Evolutionary conservation across 2,113 vertebrate genomes (phyloP).

Genomic region (Leiothrix lutea): DNA sequence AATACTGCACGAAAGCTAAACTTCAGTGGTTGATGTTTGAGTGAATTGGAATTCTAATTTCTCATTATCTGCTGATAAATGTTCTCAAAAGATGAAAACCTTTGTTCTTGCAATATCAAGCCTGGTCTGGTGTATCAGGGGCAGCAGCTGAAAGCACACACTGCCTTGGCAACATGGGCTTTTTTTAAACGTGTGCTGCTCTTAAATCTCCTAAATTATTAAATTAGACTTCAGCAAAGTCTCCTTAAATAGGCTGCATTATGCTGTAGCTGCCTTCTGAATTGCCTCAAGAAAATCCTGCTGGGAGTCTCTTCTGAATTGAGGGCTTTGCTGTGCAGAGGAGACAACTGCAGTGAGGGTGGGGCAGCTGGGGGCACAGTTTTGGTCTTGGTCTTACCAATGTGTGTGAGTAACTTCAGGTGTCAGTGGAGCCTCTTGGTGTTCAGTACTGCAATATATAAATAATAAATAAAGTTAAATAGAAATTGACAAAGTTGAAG

Average conservation of each 20-base stretch:
- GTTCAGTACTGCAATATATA: neutral
- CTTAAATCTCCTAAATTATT: slow-evolving; percentile 52
- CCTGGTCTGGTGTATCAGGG: neutral
- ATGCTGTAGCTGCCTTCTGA: neutral
- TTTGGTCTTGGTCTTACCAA: neutral
- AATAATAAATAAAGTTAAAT: neutral
- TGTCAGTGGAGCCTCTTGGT: neutral
- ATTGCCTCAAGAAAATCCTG: neutral
- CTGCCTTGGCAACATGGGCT: neutral
- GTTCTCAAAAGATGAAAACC: neutral
- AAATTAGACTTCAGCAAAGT: neutral
- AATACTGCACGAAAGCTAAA: neutral
- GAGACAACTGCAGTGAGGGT: neutral
- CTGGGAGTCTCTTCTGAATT: neutral
- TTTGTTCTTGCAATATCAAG: slow-evolving; percentile 11
- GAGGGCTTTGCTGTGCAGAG: neutral
- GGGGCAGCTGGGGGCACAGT: neutral
- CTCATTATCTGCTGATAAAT: slow-evolving; percentile 14
- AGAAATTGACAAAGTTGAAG: neutral
- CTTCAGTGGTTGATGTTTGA: neutral
- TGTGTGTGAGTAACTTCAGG: neutral
- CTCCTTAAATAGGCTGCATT: slow-evolving; percentile 22
- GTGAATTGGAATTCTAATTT: slow-evolving; percentile 24
- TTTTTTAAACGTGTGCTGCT: neutral
- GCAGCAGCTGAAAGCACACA: neutral